Evolutionary conservation across 2,888 invertebrate species (phyloP).

Genomic region (Seira sanloemensis): DNA sequence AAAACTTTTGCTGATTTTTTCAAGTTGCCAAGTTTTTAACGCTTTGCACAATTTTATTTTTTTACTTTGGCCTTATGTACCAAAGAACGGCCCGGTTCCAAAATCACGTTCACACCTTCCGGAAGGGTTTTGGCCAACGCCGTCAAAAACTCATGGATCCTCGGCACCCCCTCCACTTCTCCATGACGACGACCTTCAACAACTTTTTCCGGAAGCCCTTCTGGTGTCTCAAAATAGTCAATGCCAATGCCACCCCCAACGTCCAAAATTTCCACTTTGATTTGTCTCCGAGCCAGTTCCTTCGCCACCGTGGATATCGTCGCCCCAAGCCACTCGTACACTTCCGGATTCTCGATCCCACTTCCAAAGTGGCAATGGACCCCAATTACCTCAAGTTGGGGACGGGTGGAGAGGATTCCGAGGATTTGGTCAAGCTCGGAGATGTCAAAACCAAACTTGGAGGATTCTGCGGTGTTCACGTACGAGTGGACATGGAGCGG

Average conservation of each 20-base stretch:
- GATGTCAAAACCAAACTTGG: constrained; percentile 76
- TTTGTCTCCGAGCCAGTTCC: constrained; percentile 40
- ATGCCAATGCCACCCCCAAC: constrained; percentile 76
- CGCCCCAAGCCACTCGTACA: constrained; percentile 74
- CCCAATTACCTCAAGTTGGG: constrained; percentile 75
- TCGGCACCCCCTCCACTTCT: constrained; percentile 22
- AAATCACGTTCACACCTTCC: constrained; percentile 74
- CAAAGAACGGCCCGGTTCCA: constrained; percentile 76
- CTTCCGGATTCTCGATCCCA: constrained; percentile 66
- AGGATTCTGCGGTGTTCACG: constrained; percentile 74
- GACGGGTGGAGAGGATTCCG: constrained; percentile 66
- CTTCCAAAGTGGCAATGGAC: constrained; percentile 74
- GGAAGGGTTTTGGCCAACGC: constrained; percentile 68
- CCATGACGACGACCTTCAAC: not conserved
- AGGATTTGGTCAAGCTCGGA: constrained; percentile 73
- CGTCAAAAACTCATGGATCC: constrained; percentile 64
- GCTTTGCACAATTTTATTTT: too few species aligned
- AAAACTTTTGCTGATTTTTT: too few species aligned
- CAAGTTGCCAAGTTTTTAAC: too few species aligned
- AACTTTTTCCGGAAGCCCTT: not conserved
- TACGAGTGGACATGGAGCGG: constrained; percentile 74
- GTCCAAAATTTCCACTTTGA: constrained; percentile 74
- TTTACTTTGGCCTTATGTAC: too few species aligned
- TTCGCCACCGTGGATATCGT: constrained; percentile 72
- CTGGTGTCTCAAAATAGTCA: constrained; percentile 74